Conservation (phyloP, 92 coral and sea anemone species). For the Parazoanthus atlanticus region DNA sequence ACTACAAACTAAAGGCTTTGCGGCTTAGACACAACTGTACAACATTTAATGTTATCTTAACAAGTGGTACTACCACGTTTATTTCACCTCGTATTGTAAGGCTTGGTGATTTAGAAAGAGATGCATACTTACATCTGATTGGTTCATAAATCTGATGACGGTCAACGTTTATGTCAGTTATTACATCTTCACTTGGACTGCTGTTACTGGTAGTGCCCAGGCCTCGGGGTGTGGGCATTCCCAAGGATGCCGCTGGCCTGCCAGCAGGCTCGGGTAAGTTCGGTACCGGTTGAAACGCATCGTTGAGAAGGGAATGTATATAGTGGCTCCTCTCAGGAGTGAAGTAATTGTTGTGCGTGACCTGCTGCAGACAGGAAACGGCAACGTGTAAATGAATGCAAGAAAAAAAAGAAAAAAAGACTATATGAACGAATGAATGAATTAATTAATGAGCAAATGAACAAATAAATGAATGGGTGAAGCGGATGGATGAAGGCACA, state of each 20-base stretch:
- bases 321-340: slow-evolving; percentile 22
- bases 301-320: slow-evolving; percentile 39
- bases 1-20: no score
- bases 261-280: slow-evolving; percentile 32
- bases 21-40: no score
- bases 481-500: neutral
- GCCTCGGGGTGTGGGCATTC: slow-evolving; percentile 14
- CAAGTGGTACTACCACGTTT: no score
- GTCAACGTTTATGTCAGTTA: neutral
- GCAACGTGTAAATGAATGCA: neutral
- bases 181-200: neutral
- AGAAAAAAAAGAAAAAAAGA: neutral
- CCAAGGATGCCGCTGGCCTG: slow-evolving; percentile 24
- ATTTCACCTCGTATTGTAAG: neutral
- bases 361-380: neutral
- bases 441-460: neutral
- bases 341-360: slow-evolving; percentile 20
- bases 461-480: neutral
- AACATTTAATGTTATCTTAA: no score
- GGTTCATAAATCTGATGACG: slow-evolving; percentile 11
- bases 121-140: slow-evolving; percentile 3
- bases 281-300: slow-evolving; percentile 40
- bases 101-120: neutral
- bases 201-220: slow-evolving; percentile 15
- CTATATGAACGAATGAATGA: neutral